Base-by-base conservation (phyloP, 2,888 invertebrate species). In the Hemicrepidius hirtus region DNA sequence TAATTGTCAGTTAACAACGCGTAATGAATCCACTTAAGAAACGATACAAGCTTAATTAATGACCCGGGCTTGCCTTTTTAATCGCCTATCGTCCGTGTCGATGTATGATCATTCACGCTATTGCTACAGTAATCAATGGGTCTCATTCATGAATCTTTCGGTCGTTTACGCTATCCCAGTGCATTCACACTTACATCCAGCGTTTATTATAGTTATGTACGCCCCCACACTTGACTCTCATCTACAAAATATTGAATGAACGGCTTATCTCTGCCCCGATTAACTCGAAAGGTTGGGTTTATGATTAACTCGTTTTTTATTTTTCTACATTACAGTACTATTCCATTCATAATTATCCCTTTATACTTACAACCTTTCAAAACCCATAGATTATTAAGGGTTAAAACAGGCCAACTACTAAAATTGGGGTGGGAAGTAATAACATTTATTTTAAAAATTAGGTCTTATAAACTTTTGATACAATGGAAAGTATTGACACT, bases 101-200 rank as follows among this genome's bases (percentile, higher is more conserved):
- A 71, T 57, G 53, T 68, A 49, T 44, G 67, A 67, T 32, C 73
- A 74, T 78, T 77, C 76, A 78, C 77, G 78, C 77, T 82, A 77
- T 35, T 76, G 80, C 75, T 82, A 77, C 76, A 80, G 79, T 80
- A 81, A 82, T 83, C 82, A 83, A 83, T 82, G 83, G 82, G 78
- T 73, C 81, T 78, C 82, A 83, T 83, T 83, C 83, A 81, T 82
- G 81, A 81, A 82, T 80, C 81, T 80, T 82, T 76, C 79, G 79
- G 75, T 78, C 79, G 80, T 79, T 78, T 80, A 80, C 80, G 76
- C 77, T 77, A 75, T 77, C 75, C 76, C 75, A 74, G 80, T 81
- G 77, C 78, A 78, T 80, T 80, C 80, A 77, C 79, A 76, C 76
- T 75, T 78, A 71, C 72, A 80, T 78, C 75, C 76, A 78, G 76